Base-by-base conservation (phyloP, 2,888 invertebrate species). In the Callinectes sapidus region DNA sequence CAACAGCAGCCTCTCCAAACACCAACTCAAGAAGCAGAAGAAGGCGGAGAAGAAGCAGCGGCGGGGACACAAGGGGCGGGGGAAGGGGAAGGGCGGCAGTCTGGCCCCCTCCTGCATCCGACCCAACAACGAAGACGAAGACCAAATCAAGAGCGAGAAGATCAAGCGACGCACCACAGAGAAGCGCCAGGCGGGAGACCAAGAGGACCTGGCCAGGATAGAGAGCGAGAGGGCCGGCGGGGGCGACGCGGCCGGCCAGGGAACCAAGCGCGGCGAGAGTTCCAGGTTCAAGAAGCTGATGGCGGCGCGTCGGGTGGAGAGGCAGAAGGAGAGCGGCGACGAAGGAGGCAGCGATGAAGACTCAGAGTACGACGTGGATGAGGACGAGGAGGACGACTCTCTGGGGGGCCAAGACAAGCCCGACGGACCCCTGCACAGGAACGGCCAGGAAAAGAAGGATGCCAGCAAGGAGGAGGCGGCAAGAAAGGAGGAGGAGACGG, bases 21-120 rank as follows among this genome's bases (percentile, higher is more conserved):
- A 94, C 87, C 93, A 93, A 16, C 87, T 89, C n/a, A 94, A 94
- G 87, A 94, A 94, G 55, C 92, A 93, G 87, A 92, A 93, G 28
- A 94, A 93, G 55, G 92, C 90, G 14, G 91, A 92, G 3, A 91
- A 92, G 88, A 94, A 92, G 48, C 89, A 94, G 18, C 61, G 39
- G 6, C 54, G 92, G 2, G 91, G 93, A 28, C 87, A 90, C 18
- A 88, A 88, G 48, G 87, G 92, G 1, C 66, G 88, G 28, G 89
- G 89, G 28, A 87, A 87, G 87, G 87, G 54, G 13, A 94, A 92
- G 90, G 89, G 93, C 48, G 91, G 90, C 54, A 81, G 93, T 39
- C 48, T 91, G 28, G 89, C 89, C 13, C 90, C 93, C 77, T 88
- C 89, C 18, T 91, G 93, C 48, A 93, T 92, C 32, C 42, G 91